Percentiles rank a stretch among this genome's conserved stretches.
Conservation (phyloP, 2,797 vertebrate species). For the Trichosurus vulpecula region DNA sequence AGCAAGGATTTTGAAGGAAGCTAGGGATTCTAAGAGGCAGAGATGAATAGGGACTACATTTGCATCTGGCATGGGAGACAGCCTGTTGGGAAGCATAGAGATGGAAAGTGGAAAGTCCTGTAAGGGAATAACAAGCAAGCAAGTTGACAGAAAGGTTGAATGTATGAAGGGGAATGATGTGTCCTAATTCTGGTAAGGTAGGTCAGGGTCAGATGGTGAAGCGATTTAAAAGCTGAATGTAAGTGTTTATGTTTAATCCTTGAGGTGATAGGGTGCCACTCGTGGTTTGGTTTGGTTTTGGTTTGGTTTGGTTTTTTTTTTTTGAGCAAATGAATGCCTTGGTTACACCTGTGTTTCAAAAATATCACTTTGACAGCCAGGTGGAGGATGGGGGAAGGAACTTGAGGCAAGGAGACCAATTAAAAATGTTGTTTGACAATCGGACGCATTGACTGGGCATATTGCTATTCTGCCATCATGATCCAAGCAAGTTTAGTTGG, state of each 20-base stretch:
- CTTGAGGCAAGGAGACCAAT: constrained; percentile 15
- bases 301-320: background rate
- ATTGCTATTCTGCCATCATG: background rate
- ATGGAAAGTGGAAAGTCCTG: background rate
- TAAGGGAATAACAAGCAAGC: background rate
- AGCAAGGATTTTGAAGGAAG: background rate
- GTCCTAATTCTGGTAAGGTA: background rate
- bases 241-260: background rate
- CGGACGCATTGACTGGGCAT: background rate
- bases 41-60: background rate
- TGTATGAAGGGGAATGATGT: background rate
- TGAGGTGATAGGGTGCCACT: background rate
- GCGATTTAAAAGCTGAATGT: background rate
- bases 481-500: constrained; percentile 1
- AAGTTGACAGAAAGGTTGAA: background rate
- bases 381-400: background rate
- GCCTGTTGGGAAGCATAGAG: background rate
- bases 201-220: background rate
- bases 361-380: background rate
- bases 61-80: background rate
- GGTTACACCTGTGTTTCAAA: background rate
- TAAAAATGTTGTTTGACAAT: constrained; percentile 61
- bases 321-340: background rate
- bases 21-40: background rate
- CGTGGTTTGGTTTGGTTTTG: background rate